Percentiles rank a stretch among this genome's conserved stretches.
These are phyloP conservation scores for Brachymystax lenok DNA, from an alignment of 2,797 vertebrate species.

Conservation along the genomic window DNA sequence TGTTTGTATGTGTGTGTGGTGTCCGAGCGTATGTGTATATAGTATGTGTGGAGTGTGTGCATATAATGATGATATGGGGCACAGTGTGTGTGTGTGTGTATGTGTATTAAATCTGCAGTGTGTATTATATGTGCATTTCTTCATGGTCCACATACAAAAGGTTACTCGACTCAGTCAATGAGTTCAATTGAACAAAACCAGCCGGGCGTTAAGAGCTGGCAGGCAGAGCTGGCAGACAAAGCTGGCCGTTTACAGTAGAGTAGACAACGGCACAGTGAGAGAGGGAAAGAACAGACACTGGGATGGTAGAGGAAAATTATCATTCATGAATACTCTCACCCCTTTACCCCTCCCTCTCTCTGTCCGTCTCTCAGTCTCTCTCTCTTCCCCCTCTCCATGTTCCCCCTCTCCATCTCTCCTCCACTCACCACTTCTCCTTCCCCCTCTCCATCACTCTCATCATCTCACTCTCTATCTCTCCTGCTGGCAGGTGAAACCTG, in stretches of 20 bases:
- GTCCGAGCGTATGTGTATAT: background rate
- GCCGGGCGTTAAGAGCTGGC: slow-evolving; percentile 45
- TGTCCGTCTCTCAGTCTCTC: too few relatives aligned
- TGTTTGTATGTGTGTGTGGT: too few relatives aligned
- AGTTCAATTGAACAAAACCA: slow-evolving; percentile 67
- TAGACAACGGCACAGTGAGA: background rate
- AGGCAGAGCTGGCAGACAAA: slow-evolving; percentile 39
- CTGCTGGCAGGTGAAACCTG: slow-evolving; percentile 73
- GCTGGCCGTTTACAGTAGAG: background rate
- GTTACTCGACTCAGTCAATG: slow-evolving; percentile 69
- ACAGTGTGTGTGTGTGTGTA: background rate
- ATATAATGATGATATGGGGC: background rate
- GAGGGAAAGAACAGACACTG: background rate
- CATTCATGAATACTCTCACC: slow-evolving; percentile 39
- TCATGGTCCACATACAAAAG: slow-evolving; percentile 70
- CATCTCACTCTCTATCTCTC: slow-evolving; percentile 46
- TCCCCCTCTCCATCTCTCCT: slow-evolving; percentile 45
- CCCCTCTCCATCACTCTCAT: slow-evolving; percentile 20
- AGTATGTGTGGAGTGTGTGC: too few relatives aligned
- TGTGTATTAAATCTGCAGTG: background rate
- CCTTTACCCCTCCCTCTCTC: background rate
- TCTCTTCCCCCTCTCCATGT: slow-evolving; percentile 22
- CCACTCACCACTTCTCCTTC: background rate
- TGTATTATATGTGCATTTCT: slow-evolving; percentile 53
- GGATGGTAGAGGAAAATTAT: slow-evolving; percentile 27